A percentile compares a stretch with the other conserved stretches of the same genome.
Conservation (phyloP, 2,888 invertebrate species). For the Luperina nickerlii region DNA sequence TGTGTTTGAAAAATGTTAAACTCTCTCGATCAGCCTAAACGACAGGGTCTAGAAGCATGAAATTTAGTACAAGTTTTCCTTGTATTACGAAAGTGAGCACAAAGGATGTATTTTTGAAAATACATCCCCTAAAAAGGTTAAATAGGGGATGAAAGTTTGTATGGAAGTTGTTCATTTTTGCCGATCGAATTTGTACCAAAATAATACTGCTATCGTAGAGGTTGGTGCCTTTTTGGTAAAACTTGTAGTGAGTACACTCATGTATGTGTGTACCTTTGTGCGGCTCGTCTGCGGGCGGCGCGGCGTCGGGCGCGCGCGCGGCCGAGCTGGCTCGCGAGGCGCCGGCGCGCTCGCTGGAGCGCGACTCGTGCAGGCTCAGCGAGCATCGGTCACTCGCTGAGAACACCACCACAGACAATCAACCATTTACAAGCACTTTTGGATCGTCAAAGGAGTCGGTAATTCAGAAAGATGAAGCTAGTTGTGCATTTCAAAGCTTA, state of each 20-base stretch:
- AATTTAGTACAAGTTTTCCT: neutral
- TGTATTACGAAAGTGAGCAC: neutral
- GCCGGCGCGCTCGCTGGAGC: conserved; percentile 51
- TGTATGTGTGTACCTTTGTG: conserved; percentile 16
- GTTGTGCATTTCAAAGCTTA: neutral
- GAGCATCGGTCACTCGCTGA: conserved; percentile 70
- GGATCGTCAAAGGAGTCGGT: too few species aligned
- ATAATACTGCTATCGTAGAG: neutral
- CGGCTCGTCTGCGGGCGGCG: neutral
- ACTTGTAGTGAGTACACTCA: neutral
- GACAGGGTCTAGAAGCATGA: neutral
- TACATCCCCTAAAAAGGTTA: too few species aligned
- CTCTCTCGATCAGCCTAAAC: neutral
- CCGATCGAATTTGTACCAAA: neutral
- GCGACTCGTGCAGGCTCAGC: conserved; percentile 72
- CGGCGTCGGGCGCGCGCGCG: neutral
- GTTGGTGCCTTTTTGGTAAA: neutral
- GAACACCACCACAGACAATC: conserved; percentile 23
- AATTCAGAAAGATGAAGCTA: neutral
- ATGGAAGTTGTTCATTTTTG: too few species aligned
- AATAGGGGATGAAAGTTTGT: neutral
- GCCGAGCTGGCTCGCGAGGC: conserved; percentile 49
- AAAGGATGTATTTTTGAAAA: neutral
- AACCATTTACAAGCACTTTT: neutral
- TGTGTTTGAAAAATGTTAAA: neutral